Percentiles rank a stretch among this genome's conserved stretches.
Evolutionary conservation across 2,888 invertebrate species (phyloP).

Genomic region (Spatulosminthurus flaviceps): DNA sequence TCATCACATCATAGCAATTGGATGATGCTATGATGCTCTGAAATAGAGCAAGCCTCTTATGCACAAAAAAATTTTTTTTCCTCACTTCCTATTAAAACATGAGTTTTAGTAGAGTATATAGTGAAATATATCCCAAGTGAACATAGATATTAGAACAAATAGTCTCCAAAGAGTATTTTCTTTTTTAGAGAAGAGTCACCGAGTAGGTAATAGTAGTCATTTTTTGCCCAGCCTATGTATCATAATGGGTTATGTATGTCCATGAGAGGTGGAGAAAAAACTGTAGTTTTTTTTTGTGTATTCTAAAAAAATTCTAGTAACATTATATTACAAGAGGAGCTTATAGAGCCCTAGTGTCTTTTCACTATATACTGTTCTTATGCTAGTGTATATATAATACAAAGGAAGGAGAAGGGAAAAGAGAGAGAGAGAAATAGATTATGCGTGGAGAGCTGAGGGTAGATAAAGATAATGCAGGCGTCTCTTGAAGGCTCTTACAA

Average conservation of each 20-base stretch:
- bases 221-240: background rate
- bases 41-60: background rate
- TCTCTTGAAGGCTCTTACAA: conserved; percentile 31
- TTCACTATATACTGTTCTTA: too few species aligned
- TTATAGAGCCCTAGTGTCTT: too few species aligned
- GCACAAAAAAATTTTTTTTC: too few species aligned
- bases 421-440: conserved; percentile 4
- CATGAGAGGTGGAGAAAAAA: background rate
- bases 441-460: conserved; percentile 20
- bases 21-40: conserved; percentile 2
- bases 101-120: background rate
- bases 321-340: too few species aligned
- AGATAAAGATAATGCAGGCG: conserved; percentile 42
- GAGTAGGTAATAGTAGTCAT: background rate
- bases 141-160: background rate
- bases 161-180: conserved; percentile 8
- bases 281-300: background rate
- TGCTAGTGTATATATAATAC: background rate
- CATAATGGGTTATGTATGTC: background rate
- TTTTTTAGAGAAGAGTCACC: background rate
- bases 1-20: conserved; percentile 47
- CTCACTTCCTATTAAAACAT: too few species aligned
- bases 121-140: too few species aligned
- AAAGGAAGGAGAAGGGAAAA: background rate
- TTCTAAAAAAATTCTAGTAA: too few species aligned